Base-by-base conservation (phyloP, 2,113 vertebrate genomes). In the Labrus mixtus region DNA sequence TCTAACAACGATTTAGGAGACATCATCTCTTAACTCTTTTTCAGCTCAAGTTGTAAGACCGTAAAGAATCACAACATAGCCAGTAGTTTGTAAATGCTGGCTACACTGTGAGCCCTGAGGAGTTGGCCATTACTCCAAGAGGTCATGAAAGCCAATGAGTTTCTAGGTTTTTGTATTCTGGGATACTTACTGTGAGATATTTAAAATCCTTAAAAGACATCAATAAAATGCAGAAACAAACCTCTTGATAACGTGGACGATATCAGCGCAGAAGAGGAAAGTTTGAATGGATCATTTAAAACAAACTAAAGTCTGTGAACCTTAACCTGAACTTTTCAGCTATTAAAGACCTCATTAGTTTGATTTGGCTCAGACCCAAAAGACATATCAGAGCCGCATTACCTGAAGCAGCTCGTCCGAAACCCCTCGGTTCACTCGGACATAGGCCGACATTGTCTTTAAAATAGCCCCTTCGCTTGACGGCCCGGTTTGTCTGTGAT, bases 401-500 rank as follows among this genome's bases (percentile, higher is more conserved):
- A 85, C 81, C 50, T 78, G 77, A 68, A 50, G 82, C 62, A 70
- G 65, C 83, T 82, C 64, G 63, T 76, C 76, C 66, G 68, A 63
- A 41, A 65, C 29, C 68, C 73, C 51, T 70, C 61, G 10, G 76
- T 23, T 74, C 61, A 15, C 43, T 65, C 64, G 53, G 71, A 88
- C 86, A 87, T 61, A 84, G 78, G 83, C 75, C 16, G 75, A 17
- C 73, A 66, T 85, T 88, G 88, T 92, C 79, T 78, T 50, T 68
- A 79, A 54, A 79, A 54, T 12, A 19, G 64, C 46, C 1, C 1
- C 53, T 62, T 83, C 33, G 45, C 78, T 79, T 64, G 46, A 84
- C 54, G 67, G 87, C 73, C 48, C 39, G 45, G 57, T 76, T 76
- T 29, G 76, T 59, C 75, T 69, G 81, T 69, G 76, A 82, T 76